Evolutionary conservation across 2,113 vertebrate species (phyloP).

Genomic region (Gymnogyps californianus): DNA sequence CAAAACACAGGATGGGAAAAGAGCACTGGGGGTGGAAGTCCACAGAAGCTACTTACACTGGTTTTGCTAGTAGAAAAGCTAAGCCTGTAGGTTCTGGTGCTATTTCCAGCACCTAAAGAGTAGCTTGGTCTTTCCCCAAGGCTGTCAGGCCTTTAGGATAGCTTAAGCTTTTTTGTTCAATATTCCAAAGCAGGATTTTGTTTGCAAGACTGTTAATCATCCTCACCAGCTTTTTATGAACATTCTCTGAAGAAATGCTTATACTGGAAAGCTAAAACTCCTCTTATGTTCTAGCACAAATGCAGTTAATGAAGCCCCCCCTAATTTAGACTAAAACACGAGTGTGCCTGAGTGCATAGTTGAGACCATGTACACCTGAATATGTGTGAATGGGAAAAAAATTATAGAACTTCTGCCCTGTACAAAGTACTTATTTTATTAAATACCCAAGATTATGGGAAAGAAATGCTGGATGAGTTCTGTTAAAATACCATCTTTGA

Average conservation of each 20-base stretch:
- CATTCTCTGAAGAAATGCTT: background rate
- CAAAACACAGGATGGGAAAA: background rate
- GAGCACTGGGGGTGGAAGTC: background rate
- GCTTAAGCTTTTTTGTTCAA: background rate
- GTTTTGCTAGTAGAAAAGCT: background rate
- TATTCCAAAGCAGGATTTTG: background rate
- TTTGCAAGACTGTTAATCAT: background rate
- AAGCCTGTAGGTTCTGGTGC: background rate
- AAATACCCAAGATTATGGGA: background rate
- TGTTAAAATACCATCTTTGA: background rate
- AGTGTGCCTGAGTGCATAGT: background rate
- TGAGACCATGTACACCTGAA: background rate
- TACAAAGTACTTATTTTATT: background rate
- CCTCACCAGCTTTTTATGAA: background rate
- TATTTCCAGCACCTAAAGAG: background rate
- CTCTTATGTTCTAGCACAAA: background rate
- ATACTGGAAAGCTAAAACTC: background rate
- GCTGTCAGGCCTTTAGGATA: background rate
- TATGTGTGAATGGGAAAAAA: background rate
- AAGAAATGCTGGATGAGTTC: background rate
- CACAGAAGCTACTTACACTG: too few relatives aligned
- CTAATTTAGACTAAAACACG: background rate
- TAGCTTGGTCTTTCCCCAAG: background rate
- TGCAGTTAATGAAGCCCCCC: background rate
- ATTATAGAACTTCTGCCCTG: background rate